A percentile compares a stretch with the other conserved stretches of the same genome.
Evolutionary conservation across 2,113 vertebrate species (phyloP).

Genomic region (Eulemur rufifrons): DNA sequence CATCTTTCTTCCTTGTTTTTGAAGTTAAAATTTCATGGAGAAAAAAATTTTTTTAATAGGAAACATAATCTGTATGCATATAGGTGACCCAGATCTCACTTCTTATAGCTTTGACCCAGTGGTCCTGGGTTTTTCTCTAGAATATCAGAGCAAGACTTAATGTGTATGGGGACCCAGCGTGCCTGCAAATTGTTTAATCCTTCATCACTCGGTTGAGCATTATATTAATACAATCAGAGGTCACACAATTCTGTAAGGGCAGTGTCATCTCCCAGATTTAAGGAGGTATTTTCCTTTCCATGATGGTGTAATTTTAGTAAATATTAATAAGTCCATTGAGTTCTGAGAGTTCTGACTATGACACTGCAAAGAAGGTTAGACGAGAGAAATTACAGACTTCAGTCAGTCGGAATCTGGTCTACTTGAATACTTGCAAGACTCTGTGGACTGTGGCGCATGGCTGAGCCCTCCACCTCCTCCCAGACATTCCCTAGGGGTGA

Average conservation of each 20-base stretch:
- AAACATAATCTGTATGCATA: neutral
- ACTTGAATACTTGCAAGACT: neutral
- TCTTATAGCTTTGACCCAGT: neutral
- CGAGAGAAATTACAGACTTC: neutral
- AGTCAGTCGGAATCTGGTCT: neutral
- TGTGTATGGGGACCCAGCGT: neutral
- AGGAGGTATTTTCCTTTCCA: neutral
- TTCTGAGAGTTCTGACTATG: neutral
- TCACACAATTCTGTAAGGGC: neutral
- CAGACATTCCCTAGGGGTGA: neutral
- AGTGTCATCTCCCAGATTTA: neutral
- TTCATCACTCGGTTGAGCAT: neutral
- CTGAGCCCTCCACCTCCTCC: neutral
- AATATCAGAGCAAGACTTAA: neutral
- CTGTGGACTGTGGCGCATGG: neutral
- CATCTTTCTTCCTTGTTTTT: neutral
- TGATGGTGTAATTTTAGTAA: neutral
- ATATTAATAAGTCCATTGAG: neutral
- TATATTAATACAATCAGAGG: neutral
- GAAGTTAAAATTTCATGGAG: constrained; percentile 19
- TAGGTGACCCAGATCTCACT: neutral
- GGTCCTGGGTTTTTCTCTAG: neutral
- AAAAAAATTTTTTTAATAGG: neutral
- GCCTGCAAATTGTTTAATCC: neutral
- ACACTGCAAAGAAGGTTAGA: neutral